These are phyloP conservation scores for Cotesia glomerata DNA, from an alignment of 1,140 invertebrate genomes.

Conservation along the genomic window DNA sequence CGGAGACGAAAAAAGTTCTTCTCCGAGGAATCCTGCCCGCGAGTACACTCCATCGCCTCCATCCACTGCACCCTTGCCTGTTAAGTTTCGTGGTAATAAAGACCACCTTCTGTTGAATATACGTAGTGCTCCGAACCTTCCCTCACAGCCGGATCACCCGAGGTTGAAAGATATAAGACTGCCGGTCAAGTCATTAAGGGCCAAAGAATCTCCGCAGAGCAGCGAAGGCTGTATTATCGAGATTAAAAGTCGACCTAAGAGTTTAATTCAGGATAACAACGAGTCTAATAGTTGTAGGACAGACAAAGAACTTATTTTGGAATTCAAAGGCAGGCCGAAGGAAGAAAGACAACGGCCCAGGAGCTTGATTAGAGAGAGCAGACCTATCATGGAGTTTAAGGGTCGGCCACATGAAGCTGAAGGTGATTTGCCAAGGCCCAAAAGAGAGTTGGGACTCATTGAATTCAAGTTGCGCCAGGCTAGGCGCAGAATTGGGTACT, in stretches of 20 bases:
- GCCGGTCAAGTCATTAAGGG: conserved; percentile 68
- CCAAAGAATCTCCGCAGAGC: conserved; percentile 68
- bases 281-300: conserved; percentile 53
- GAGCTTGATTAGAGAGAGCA: conserved; percentile 62
- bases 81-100: conserved; percentile 78
- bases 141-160: conserved; percentile 71
- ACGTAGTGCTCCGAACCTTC: conserved; percentile 76
- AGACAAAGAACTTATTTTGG: conserved; percentile 70
- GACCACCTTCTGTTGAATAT: conserved; percentile 77
- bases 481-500: conserved; percentile 73
- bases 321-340: conserved; percentile 72
- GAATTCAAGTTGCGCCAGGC: conserved; percentile 56
- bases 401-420: conserved; percentile 65
- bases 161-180: conserved; percentile 74
- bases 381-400: conserved; percentile 73
- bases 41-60: conserved; percentile 79
- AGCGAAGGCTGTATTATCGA: conserved; percentile 70
- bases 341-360: conserved; percentile 64
- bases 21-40: conserved; percentile 55
- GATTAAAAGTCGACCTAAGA: conserved; percentile 68
- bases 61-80: conserved; percentile 78
- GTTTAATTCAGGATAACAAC: conserved; percentile 44
- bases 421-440: conserved; percentile 42
- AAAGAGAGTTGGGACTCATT: conserved; percentile 46
- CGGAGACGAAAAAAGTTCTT: conserved; percentile 62